Evolutionary conservation across 2,797 vertebrate species (phyloP).

Genomic region (Orestias chungarensis): DNA sequence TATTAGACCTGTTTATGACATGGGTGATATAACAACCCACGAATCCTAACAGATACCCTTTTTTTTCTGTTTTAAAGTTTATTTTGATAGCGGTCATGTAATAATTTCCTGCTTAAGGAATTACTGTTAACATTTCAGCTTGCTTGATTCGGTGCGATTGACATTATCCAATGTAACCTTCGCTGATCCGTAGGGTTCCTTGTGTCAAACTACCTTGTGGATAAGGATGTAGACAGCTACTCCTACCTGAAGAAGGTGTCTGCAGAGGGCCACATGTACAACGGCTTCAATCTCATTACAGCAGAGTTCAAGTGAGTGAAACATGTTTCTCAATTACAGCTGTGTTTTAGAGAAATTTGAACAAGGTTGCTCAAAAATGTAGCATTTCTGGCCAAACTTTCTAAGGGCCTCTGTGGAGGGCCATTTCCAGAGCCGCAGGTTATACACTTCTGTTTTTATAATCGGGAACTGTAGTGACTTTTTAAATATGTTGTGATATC

Average conservation of each 20-base stretch:
- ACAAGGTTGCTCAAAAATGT: no score
- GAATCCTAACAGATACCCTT: no score
- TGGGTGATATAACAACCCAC: no score
- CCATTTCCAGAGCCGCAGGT: no score
- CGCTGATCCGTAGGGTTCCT: conserved; percentile 82
- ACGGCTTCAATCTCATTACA: conserved; percentile 96
- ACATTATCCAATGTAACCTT: not conserved
- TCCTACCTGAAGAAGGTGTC: conserved; percentile 95
- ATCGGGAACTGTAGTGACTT: not conserved
- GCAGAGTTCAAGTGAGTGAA: conserved; percentile 93
- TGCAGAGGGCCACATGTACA: conserved; percentile 90
- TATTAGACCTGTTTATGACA: no score
- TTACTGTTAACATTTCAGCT: conserved; percentile 1
- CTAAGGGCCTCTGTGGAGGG: no score
- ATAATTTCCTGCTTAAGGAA: not conserved
- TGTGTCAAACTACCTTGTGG: conserved; percentile 90
- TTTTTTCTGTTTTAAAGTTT: no score
- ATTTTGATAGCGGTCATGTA: no score
- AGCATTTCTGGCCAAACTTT: no score
- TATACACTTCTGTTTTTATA: no score
- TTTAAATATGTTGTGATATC: not conserved
- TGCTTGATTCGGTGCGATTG: not conserved
- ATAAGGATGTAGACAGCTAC: conserved; percentile 87
- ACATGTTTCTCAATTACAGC: not conserved
- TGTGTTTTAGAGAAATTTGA: no score